Conservation (phyloP, 1,140 invertebrate genomes). For the Lethrus apterus region DNA sequence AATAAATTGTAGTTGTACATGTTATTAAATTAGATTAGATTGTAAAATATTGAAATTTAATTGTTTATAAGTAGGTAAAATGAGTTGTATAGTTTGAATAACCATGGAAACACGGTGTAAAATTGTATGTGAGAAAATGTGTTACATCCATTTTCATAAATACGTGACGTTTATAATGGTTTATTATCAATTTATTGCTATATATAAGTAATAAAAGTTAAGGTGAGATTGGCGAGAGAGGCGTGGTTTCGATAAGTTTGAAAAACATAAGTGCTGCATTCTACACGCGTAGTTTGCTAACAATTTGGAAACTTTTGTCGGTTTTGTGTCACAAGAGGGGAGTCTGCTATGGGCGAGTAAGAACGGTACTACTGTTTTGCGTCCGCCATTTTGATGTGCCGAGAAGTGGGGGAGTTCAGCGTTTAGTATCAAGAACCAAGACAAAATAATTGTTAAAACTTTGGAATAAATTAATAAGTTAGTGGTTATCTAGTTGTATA, state of each 20-base stretch:
- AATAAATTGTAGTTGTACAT: no score
- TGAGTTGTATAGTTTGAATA: no score
- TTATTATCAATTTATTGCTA: not conserved
- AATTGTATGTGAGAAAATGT: no score
- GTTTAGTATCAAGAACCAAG: slow-evolving; percentile 29
- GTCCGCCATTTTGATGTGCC: slow-evolving; percentile 38
- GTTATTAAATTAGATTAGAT: no score
- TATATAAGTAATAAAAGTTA: slow-evolving; percentile 1
- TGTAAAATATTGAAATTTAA: no score
- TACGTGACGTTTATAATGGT: not conserved
- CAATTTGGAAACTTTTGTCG: slow-evolving; percentile 20
- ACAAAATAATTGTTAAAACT: slow-evolving; percentile 27
- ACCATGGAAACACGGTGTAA: no score
- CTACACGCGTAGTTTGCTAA: slow-evolving; percentile 19
- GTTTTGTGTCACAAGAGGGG: slow-evolving; percentile 16
- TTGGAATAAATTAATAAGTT: slow-evolving; percentile 21
- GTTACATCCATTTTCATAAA: no score
- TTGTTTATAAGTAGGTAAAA: not conserved
- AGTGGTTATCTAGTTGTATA: slow-evolving; percentile 5
- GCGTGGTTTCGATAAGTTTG: not conserved
- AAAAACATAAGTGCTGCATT: slow-evolving; percentile 16
- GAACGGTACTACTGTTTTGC: slow-evolving; percentile 28
- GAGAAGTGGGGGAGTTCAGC: slow-evolving; percentile 37
- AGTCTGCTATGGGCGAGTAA: slow-evolving; percentile 16
- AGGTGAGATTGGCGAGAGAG: not conserved